These are phyloP conservation scores for Globodera ellingtonae DNA, from an alignment of 1,140 invertebrate species.

Conservation along the genomic window DNA sequence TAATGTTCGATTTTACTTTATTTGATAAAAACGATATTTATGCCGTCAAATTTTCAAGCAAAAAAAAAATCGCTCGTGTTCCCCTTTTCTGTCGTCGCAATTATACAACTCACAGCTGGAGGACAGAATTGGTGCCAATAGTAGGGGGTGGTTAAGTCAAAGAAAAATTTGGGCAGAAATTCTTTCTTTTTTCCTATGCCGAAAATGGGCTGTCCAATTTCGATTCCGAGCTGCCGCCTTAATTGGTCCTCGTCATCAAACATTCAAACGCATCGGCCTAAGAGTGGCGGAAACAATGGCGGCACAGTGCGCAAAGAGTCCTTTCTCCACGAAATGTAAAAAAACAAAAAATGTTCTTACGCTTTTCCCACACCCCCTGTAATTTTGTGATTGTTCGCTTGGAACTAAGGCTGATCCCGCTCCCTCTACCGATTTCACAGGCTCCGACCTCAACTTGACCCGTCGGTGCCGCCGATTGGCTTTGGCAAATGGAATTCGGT, in stretches of 20 bases:
- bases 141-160: background rate
- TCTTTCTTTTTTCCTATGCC: background rate
- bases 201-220: background rate
- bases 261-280: background rate
- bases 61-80: no score
- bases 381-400: no score
- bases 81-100: no score
- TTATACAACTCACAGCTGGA: background rate
- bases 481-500: background rate
- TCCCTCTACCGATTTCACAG: background rate
- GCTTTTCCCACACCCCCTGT: no score
- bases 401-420: no score
- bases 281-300: background rate
- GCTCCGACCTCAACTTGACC: slow-evolving; percentile 3
- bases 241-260: background rate
- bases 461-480: slow-evolving; percentile 6
- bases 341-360: no score
- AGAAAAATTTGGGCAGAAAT: background rate
- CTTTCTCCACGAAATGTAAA: background rate
- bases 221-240: background rate
- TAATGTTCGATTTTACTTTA: no score
- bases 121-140: background rate
- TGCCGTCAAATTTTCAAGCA: no score
- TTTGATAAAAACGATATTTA: no score
- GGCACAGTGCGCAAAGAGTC: background rate